Conservation (phyloP, 2,888 invertebrate species). For the Zaprionus lineosus region DNA sequence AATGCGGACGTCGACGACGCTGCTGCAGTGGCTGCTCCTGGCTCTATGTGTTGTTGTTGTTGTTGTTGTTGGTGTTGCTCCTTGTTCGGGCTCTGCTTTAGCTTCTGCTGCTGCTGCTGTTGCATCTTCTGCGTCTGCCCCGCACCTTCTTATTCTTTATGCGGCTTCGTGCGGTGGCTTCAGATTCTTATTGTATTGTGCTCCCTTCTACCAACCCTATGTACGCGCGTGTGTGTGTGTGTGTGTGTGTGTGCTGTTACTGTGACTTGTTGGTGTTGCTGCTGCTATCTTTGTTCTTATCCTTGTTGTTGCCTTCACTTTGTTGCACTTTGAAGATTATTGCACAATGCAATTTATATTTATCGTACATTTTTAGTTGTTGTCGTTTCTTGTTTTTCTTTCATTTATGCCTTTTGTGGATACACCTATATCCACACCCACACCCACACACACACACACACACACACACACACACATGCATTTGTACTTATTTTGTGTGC, state of each 20-base stretch:
- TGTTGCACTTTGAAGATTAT: constrained; percentile 77
- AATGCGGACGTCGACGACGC: not conserved
- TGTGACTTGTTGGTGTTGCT: not conserved
- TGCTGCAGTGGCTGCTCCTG: not conserved
- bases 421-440: constrained; percentile 26
- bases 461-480: constrained; percentile 3
- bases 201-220: too few relatives aligned
- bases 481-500: not conserved
- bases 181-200: constrained; percentile 42
- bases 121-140: constrained; percentile 25
- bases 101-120: constrained; percentile 1
- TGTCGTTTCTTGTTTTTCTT: constrained; percentile 66
- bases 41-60: not conserved
- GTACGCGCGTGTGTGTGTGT: too few relatives aligned
- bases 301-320: constrained; percentile 57
- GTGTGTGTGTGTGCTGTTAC: constrained; percentile 28
- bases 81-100: too few relatives aligned
- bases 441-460: constrained; percentile 7
- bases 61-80: not conserved
- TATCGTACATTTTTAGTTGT: constrained; percentile 72
- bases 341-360: constrained; percentile 79
- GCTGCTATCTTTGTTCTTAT: constrained; percentile 19
- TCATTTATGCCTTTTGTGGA: constrained; percentile 63
- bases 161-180: constrained; percentile 57
- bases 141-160: constrained; percentile 57